Percentiles rank a stretch among this genome's conserved stretches.
These are phyloP conservation scores for Hyles vespertilio DNA, from an alignment of 1,140 invertebrate species.

Conservation along the genomic window DNA sequence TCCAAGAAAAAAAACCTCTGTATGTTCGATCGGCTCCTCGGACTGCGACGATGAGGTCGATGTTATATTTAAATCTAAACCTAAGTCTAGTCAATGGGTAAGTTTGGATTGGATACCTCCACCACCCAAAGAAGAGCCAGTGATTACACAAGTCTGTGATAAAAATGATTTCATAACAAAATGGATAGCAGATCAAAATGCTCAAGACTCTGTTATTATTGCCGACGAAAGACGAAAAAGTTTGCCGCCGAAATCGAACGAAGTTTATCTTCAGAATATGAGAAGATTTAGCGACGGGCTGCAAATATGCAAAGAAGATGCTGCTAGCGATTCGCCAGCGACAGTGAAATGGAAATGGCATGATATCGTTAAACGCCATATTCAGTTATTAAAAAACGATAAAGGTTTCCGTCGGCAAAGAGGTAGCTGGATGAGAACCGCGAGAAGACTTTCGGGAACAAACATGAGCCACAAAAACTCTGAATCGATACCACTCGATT, in stretches of 20 bases:
- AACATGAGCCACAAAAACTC: constrained; percentile 48
- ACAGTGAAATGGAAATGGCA: constrained; percentile 76
- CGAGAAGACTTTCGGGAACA: constrained; percentile 67
- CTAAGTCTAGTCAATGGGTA: constrained; percentile 76
- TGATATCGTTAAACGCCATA: constrained; percentile 75
- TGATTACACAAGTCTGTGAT: constrained; percentile 68
- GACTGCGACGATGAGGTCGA: constrained; percentile 72
- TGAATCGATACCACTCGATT: constrained; percentile 52
- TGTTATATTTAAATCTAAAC: constrained; percentile 75
- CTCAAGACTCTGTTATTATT: constrained; percentile 57
- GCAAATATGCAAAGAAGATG: constrained; percentile 75
- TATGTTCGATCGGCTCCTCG: constrained; percentile 72
- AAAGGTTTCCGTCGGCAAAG: constrained; percentile 76
- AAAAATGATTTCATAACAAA: constrained; percentile 75
- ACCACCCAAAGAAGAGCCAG: constrained; percentile 70
- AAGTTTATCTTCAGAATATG: constrained; percentile 74
- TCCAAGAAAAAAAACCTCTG: constrained; percentile 70
- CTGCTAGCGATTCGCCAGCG: constrained; percentile 73
- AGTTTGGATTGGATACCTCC: constrained; percentile 74
- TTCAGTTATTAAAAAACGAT: constrained; percentile 75
- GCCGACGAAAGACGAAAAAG: constrained; percentile 69
- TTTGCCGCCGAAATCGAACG: constrained; percentile 72
- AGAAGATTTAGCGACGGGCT: constrained; percentile 76
- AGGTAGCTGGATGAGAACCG: constrained; percentile 77
- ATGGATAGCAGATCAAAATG: constrained; percentile 73